Evolutionary conservation across 1,140 invertebrate species (phyloP), one percentile per base, ranked within the genome.

Genomic region (Drosophila navojoa): DNA sequence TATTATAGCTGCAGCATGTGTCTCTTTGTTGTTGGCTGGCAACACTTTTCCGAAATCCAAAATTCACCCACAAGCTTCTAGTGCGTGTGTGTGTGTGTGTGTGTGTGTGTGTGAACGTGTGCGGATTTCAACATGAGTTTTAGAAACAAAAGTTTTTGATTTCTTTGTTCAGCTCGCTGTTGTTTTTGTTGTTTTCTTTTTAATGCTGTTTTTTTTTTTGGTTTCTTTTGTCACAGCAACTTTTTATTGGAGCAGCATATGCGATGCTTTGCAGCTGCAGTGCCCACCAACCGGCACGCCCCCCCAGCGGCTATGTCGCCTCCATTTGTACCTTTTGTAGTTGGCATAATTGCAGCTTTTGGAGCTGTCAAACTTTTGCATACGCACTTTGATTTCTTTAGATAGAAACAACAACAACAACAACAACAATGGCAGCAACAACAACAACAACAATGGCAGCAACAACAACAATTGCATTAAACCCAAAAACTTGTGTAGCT

Each of bases 61-160:
- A 85, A 80, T 77, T 79, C 81, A 80, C 72, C 52, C 67, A 58
- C 67, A 74, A 74, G 38, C 71, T 45, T 44, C 19, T 15, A 38
- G 35, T 45, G 47, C 42, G 53, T 27, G 58, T 59, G 15, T 61
- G 25, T 59, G 38, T 64, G 54, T 72, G 55, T 71, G 58, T 25
- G 61, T 55, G 38, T 44, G 4, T 62, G 47, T 52, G 35, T 72
- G 57, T 78, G 53, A 79, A 72, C 72, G 67, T 74, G 58, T 64
- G 49, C 68, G 70, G 77, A 86, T 86, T 90, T 81, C 72, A 91
- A 90, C 90, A 91, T 84, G 90, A 91, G 90, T 91, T 91, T 87
- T 89, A 91, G 87, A 90, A 91, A 91, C 80, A 91, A 91, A 91
- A 86, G 84, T 89, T 89, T 82, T 89, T 87, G 84, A 78, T 89